Base-by-base conservation (phyloP, 2,113 vertebrate species). In the Menura novaehollandiae region DNA sequence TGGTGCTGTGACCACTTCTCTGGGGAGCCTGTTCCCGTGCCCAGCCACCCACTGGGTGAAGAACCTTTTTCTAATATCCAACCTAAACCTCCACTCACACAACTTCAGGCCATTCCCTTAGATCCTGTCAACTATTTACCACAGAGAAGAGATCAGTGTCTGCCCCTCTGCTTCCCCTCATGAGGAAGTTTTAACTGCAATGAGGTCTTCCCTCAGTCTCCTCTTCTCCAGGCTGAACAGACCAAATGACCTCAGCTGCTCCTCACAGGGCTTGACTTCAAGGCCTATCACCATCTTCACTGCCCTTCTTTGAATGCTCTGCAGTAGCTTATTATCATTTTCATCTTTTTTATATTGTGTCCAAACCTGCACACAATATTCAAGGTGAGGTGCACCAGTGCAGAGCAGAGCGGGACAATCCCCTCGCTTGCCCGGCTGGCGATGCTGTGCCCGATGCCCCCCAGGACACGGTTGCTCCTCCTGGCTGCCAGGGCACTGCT, bases 371-470 rank as follows among this genome's bases (percentile, higher is more conserved):
- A 24, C 33, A 24, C 24, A 68, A 24, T 13, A 35, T 17, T 35
- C 1, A 2, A 49, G 33, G 17, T 20, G 33, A 47, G 12, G 24
- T 0, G 2, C 33, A 23, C 33, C 66, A 49, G 44, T 10, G 24
- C 33, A 68, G 24, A 68, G 66, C 44, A 49, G 33, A 49, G 66
- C 2, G 0, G 44, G 44, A 49, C 44, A 68, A 27, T 49, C 16
- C 23, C 33, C 44, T 67, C 24, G 33, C 24, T 47, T 35, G 22
- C 44, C 44, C 1, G 0, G 44, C 44, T 47, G 44, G 44, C 1
- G 7, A 47, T 67, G 32, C 64, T 47, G 43, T 26, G 32, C 64
- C 32, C 47, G 64, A n/a, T 67, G 43, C 32, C 0, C 11, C 44
- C 24, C 32, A 47, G 44, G 44, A 67, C 44, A 35, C 0, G 8